phyloP scores from a whole-genome alignment of 2,113 vertebrate genomes.

The Dicaeum eximium region DNA sequence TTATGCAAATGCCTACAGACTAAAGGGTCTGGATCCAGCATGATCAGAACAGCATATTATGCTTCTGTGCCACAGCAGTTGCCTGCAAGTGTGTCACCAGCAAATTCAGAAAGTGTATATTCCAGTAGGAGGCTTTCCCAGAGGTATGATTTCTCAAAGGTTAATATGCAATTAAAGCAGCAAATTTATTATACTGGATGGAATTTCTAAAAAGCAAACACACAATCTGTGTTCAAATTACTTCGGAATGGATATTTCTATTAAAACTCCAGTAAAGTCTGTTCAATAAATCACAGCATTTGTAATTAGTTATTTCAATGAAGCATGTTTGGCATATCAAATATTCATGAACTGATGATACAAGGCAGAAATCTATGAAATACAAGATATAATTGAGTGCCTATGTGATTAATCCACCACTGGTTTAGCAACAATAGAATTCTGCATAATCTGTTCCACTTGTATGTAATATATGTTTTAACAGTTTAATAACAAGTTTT shows the following conservation, averaged over 20 bases:
- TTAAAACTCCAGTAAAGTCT: slow-evolving; percentile 69
- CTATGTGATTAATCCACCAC: slow-evolving; percentile 45
- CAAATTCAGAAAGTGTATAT: not conserved
- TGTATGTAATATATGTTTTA: not conserved
- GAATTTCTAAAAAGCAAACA: slow-evolving; percentile 65
- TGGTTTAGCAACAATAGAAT: slow-evolving; percentile 20
- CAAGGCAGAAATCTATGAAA: slow-evolving; percentile 67
- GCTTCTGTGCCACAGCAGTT: not conserved
- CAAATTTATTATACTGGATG: slow-evolving; percentile 47
- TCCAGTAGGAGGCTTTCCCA: slow-evolving; percentile 57
- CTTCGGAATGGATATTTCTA: slow-evolving; percentile 67
- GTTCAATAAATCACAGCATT: slow-evolving; percentile 70
- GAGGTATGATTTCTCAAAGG: slow-evolving; percentile 60
- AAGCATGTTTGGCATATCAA: slow-evolving; percentile 70
- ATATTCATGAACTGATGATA: slow-evolving; percentile 75
- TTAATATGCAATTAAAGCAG: slow-evolving; percentile 64
- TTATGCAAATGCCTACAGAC: not conserved
- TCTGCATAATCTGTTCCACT: not conserved
- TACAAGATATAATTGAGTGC: slow-evolving; percentile 51
- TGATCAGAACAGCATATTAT: not conserved
- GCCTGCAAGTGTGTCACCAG: not conserved
- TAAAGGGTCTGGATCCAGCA: not conserved
- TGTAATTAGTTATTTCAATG: slow-evolving; percentile 77
- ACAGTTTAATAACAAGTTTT: not conserved
- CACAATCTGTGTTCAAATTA: slow-evolving; percentile 57